These are phyloP conservation scores for Oncopeltus fasciatus DNA, from an alignment of 1,140 invertebrate genomes.

Conservation along the genomic window DNA sequence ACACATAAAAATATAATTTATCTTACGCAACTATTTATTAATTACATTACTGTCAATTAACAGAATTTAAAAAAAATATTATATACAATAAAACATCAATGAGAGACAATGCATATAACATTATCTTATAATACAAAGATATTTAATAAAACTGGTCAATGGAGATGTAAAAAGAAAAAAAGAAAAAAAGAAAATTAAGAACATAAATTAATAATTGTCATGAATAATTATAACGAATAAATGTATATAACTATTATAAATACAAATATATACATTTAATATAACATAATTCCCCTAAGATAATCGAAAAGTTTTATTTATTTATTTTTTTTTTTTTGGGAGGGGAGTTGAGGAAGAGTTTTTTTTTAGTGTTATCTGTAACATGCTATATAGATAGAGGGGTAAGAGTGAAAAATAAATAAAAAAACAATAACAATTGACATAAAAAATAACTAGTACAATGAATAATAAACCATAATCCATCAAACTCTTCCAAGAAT, in stretches of 20 bases:
- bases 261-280: slow-evolving; percentile 4
- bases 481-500: too few species aligned
- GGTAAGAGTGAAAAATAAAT: not conserved
- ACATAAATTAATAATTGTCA: slow-evolving; percentile 1
- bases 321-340: too few species aligned
- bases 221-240: not conserved
- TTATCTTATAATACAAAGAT: not conserved
- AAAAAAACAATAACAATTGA: not conserved
- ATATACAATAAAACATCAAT: not conserved
- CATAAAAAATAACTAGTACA: not conserved
- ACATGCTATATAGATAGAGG: not conserved
- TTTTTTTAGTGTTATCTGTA: not conserved
- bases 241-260: not conserved
- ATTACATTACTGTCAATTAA: not conserved
- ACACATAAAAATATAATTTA: not conserved
- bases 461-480: not conserved
- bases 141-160: not conserved
- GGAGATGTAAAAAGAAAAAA: not conserved
- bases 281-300: not conserved
- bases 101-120: not conserved
- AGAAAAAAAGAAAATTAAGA: not conserved
- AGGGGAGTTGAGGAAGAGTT: too few species aligned
- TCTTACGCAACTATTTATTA: not conserved
- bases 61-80: not conserved
- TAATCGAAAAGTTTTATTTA: too few species aligned